Evolutionary conservation across 2,113 vertebrate genomes (phyloP), one percentile per base, ranked within the genome.

Genomic region (Tringa solitaria): DNA sequence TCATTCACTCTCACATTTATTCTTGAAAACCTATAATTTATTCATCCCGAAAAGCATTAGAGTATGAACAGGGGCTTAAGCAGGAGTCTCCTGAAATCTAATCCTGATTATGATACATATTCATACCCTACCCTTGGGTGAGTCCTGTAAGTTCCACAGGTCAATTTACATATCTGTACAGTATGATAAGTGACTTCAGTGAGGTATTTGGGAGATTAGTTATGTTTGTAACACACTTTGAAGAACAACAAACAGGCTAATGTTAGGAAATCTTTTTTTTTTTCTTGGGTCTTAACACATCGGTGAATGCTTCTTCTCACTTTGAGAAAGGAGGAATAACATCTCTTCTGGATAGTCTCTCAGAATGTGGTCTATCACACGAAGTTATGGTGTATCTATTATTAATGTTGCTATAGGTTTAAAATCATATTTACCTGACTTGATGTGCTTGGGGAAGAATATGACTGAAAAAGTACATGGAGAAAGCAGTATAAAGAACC

Each of bases 21-120:
- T 94, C 90, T 88, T 88, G 59, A 91, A 86, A 90, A 70, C 21
- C 23, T 80, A 48, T 92, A 46, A 93, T 93, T 96, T 96, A 94
- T 96, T 96, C 37, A 93, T 92, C 67, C 35, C 7, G 4, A 94
- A 94, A 97, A 85, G 37, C 59, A 86, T 81, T 68, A 86, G 59
- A 77, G 50, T 57, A 46, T 54, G 70, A 96, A 59, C 43, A 77
- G 23, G 33, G 8, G 10, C 32, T 87, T 30, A 77, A 61, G 35
- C 4, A 91, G 82, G 18, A 86, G 20, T 16, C 3, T 88, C 4
- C 30, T 80, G 85, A 80, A 95, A 90, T 86, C 23, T 70, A 74
- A 56, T 43, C 61, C 39, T 80, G n/a, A 85, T 86, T 85, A 79
- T 50, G 54, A 63, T 61, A 73, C 33, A 59, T 88, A 59, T 74